Conservation (phyloP, 1,140 invertebrate genomes). For the Holcopasites calliopsidis region DNA sequence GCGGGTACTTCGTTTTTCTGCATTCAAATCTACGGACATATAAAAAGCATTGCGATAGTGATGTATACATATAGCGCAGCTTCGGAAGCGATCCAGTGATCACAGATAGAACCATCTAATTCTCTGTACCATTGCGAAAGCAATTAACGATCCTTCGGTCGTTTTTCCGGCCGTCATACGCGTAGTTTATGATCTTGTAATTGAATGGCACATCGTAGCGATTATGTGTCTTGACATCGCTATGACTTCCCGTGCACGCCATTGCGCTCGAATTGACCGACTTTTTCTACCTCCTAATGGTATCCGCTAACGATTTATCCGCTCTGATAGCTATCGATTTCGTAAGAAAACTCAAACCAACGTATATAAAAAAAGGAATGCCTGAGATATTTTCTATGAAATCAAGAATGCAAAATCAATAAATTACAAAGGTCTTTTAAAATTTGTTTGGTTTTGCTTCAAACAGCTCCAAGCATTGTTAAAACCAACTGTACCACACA, state of each 20-base stretch:
- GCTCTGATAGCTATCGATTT: slow-evolving; percentile 16
- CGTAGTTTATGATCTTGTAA: slow-evolving; percentile 31
- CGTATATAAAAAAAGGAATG: background rate
- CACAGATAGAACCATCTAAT: slow-evolving; percentile 7
- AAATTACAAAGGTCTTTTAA: too few relatives aligned
- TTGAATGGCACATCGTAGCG: slow-evolving; percentile 29
- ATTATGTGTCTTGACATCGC: slow-evolving; percentile 33
- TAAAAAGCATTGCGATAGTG: background rate
- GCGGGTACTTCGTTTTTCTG: background rate
- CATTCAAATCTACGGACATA: background rate
- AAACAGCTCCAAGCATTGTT: background rate
- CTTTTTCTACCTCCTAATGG: background rate
- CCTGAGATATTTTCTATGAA: background rate
- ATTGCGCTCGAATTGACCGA: slow-evolving; percentile 11
- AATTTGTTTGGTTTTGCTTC: background rate
- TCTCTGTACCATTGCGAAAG: slow-evolving; percentile 6
- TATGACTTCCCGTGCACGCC: slow-evolving; percentile 33
- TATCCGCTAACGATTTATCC: slow-evolving; percentile 10
- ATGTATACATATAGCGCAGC: background rate
- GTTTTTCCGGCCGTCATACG: slow-evolving; percentile 39
- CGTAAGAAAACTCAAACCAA: background rate
- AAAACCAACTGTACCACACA: too few relatives aligned
- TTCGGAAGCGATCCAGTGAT: background rate
- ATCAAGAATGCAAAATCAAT: too few relatives aligned
- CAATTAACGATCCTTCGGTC: slow-evolving; percentile 40